phyloP scores from a whole-genome alignment of 2,113 vertebrate genomes.

The Canis aureus region DNA sequence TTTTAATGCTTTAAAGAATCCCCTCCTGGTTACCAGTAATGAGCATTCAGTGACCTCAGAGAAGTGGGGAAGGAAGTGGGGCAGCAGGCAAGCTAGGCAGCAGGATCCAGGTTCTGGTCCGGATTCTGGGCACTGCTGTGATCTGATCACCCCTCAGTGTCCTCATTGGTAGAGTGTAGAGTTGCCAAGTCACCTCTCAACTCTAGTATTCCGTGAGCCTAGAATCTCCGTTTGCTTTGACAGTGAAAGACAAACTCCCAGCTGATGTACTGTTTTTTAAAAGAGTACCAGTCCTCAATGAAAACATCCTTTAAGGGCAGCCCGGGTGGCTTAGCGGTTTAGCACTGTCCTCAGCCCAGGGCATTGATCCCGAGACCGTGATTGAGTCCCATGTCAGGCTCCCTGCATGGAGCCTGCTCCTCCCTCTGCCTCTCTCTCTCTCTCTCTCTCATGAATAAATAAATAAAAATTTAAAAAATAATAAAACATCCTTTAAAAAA shows the following conservation, averaged over 20 bases:
- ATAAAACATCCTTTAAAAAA: conserved; percentile 73
- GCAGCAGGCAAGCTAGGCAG: not conserved
- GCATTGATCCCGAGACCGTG: no score
- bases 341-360: no score
- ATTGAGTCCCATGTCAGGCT: no score
- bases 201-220: not conserved
- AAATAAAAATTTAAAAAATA: no score
- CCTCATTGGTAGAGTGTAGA: not conserved
- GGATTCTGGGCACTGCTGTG: not conserved
- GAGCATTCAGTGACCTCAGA: not conserved
- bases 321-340: no score
- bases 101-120: not conserved
- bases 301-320: conserved; percentile 71
- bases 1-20: not conserved
- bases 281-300: conserved; percentile 17
- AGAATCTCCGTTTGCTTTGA: not conserved
- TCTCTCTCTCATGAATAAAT: no score
- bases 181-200: not conserved
- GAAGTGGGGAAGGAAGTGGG: fast-evolving
- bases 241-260: not conserved
- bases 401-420: no score
- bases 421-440: no score
- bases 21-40: not conserved
- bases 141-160: not conserved
- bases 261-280: conserved; percentile 32